A percentile compares a stretch with the other conserved stretches of the same genome.
These are phyloP conservation scores for Sapayoa aenigma DNA, from an alignment of 2,113 vertebrate species.

Conservation along the genomic window DNA sequence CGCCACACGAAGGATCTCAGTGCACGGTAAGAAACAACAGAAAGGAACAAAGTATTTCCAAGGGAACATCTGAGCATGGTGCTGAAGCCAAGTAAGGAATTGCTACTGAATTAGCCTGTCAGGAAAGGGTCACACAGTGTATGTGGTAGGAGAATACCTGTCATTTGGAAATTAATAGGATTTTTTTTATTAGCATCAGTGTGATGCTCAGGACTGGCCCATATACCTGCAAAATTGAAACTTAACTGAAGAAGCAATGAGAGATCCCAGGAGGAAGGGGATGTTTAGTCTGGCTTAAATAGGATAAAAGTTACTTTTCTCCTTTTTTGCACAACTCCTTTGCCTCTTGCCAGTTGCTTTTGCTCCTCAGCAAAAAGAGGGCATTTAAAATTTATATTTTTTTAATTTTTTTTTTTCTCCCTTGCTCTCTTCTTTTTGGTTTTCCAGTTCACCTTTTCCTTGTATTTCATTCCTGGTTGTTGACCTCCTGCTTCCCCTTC, in stretches of 20 bases:
- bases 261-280: background rate
- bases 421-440: background rate
- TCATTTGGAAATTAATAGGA: background rate
- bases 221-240: background rate
- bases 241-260: background rate
- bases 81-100: background rate
- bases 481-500: background rate
- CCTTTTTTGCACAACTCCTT: background rate
- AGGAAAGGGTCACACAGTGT: background rate
- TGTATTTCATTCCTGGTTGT: background rate
- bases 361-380: background rate
- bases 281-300: background rate
- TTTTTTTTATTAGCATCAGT: background rate
- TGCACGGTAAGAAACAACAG: background rate
- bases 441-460: background rate
- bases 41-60: constrained; percentile 11
- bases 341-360: background rate
- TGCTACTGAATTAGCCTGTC: background rate
- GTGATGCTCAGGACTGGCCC: background rate
- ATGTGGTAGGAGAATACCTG: background rate
- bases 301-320: background rate
- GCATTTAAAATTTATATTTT: background rate
- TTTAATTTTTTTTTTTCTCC: background rate
- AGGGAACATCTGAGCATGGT: background rate
- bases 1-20: background rate